phyloP scores from a whole-genome alignment of 2,888 invertebrate genomes.

The Cepaea hortensis region DNA sequence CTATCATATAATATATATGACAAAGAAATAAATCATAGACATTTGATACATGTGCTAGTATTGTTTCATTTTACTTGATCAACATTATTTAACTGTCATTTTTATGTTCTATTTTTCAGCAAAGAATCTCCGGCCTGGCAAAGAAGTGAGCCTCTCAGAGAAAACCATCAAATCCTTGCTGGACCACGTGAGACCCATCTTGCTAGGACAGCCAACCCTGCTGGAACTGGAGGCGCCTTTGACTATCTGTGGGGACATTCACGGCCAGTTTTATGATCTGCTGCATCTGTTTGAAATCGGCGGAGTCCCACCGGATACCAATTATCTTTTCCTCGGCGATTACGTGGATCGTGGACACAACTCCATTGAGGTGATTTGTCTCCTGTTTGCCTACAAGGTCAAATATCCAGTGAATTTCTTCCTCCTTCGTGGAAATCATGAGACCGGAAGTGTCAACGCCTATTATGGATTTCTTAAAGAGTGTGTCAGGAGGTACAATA shows the following conservation, averaged over 20 bases:
- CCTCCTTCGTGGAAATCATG: slow-evolving; percentile 46
- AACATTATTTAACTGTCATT: too few relatives aligned
- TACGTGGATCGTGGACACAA: slow-evolving; percentile 47
- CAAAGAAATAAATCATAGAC: too few relatives aligned
- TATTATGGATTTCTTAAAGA: slow-evolving; percentile 41
- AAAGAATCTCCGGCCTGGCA: slow-evolving; percentile 16
- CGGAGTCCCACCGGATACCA: slow-evolving; percentile 41
- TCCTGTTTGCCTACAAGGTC: slow-evolving; percentile 44
- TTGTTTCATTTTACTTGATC: too few relatives aligned
- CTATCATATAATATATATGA: too few relatives aligned
- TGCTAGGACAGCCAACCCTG: not conserved
- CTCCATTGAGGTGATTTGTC: slow-evolving; percentile 40
- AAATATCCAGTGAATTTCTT: slow-evolving; percentile 43
- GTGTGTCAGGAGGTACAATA: slow-evolving; percentile 29
- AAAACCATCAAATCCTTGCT: not conserved
- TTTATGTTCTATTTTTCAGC: slow-evolving; percentile 15
- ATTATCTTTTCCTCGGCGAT: slow-evolving; percentile 46
- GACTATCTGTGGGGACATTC: slow-evolving; percentile 47
- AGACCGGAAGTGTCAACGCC: slow-evolving; percentile 34
- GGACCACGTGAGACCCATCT: not conserved
- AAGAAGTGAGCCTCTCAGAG: not conserved
- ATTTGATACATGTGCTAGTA: too few relatives aligned
- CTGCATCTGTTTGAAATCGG: slow-evolving; percentile 46
- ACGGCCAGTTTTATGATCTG: slow-evolving; percentile 46
- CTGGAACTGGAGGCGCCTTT: slow-evolving; percentile 27